Percentiles rank a stretch among this genome's conserved stretches.
phyloP scores from a whole-genome alignment of 2,888 invertebrate genomes.

The Troglohyphantes excavatus region DNA sequence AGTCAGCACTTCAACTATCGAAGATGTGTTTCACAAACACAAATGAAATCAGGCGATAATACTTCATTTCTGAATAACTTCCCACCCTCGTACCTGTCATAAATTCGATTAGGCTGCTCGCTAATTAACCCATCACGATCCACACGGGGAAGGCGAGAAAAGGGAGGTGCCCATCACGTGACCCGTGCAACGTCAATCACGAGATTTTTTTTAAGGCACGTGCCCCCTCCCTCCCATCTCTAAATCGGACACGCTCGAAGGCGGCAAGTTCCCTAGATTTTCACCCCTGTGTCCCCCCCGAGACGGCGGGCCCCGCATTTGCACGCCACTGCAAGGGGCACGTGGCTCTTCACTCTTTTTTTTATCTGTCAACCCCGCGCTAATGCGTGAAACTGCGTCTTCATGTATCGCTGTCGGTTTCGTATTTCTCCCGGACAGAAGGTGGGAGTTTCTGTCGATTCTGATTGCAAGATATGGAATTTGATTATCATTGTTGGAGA shows the following conservation, averaged over 20 bases:
- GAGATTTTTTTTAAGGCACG: conserved; percentile 34
- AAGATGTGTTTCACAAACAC: too few relatives aligned
- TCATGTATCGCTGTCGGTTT: background rate
- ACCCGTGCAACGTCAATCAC: conserved; percentile 30
- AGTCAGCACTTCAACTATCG: too few relatives aligned
- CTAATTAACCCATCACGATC: conserved; percentile 73
- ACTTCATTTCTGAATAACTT: background rate
- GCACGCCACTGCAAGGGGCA: conserved; percentile 8
- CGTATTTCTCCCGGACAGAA: background rate
- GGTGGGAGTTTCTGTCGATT: background rate
- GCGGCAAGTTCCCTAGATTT: background rate
- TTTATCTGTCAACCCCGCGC: background rate
- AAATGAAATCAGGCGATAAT: conserved; percentile 41
- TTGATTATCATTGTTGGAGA: background rate
- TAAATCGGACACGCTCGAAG: conserved; percentile 17
- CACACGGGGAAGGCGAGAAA: conserved; percentile 24
- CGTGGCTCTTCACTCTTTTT: background rate
- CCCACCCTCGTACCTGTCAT: background rate
- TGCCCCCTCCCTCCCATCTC: conserved; percentile 19
- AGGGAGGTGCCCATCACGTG: conserved; percentile 45
- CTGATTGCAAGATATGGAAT: background rate
- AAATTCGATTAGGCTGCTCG: conserved; percentile 50
- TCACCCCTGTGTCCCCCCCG: conserved; percentile 4
- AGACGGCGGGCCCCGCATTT: conserved; percentile 17
- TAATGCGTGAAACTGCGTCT: background rate